Evolutionary conservation across 2,113 vertebrate genomes (phyloP).

Genomic region (Spilogale gracilis): DNA sequence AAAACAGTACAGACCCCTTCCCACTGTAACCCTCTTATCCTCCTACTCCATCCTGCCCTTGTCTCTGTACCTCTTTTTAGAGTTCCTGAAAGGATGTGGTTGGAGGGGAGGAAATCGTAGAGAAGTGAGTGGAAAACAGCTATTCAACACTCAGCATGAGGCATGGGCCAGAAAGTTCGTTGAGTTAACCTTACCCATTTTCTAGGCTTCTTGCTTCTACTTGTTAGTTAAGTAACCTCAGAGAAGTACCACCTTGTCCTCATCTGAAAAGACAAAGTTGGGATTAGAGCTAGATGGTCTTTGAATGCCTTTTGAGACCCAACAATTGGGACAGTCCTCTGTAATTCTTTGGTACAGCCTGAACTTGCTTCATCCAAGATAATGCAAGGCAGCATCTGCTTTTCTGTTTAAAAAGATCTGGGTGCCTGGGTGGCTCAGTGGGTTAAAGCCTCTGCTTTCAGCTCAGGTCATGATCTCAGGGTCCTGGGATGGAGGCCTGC

Average conservation of each 20-base stretch:
- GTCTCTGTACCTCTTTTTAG: not conserved
- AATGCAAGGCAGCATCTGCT: not conserved
- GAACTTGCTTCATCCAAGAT: not conserved
- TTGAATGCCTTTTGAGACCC: not conserved
- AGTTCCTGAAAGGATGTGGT: conserved; percentile 23
- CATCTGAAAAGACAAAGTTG: not conserved
- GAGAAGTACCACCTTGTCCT: not conserved
- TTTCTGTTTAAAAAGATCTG: not conserved
- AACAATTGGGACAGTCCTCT: not conserved
- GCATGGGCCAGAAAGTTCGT: not conserved
- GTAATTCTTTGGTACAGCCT: not conserved
- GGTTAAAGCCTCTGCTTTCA: too few species aligned
- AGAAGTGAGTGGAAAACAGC: not conserved
- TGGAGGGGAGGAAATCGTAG: not conserved
- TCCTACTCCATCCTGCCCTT: not conserved
- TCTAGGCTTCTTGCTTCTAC: not conserved
- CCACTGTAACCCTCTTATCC: not conserved
- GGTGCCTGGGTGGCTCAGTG: too few species aligned
- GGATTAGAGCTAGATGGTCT: not conserved
- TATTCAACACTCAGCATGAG: not conserved
- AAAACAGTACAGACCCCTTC: not conserved
- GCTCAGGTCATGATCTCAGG: too few species aligned
- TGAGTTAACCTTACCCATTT: not conserved
- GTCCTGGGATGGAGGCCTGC: too few species aligned
- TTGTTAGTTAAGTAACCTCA: not conserved